A percentile compares a stretch with the other conserved stretches of the same genome.
Conservation (phyloP, 2,888 invertebrate genomes). For the Ennomos fuscantarius region DNA sequence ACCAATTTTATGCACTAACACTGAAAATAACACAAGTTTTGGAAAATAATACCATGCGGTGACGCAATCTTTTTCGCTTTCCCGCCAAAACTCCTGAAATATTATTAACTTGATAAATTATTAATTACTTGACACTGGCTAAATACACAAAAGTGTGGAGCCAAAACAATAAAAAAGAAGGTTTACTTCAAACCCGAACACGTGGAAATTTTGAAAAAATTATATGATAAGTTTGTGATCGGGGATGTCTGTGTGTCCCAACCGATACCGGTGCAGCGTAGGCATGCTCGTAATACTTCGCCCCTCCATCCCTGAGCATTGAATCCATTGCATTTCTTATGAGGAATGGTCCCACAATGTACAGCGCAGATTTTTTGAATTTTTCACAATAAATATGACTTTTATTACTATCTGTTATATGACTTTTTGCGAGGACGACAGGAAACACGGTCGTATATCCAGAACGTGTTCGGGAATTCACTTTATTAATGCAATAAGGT, state of each 20-base stretch:
- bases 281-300: slow-evolving; percentile 21
- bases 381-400: slow-evolving; percentile 31
- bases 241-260: slow-evolving; percentile 13
- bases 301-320: slow-evolving; percentile 22
- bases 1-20: too few species aligned
- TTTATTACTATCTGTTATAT: slow-evolving; percentile 24
- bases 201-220: too few species aligned
- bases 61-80: too few species aligned
- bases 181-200: too few species aligned
- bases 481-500: slow-evolving; percentile 6
- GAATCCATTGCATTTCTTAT: slow-evolving; percentile 33
- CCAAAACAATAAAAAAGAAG: too few species aligned
- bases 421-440: slow-evolving; percentile 20
- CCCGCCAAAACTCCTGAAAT: too few species aligned
- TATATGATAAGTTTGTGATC: too few species aligned
- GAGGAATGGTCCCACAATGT: slow-evolving; percentile 25
- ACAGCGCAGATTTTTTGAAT: slow-evolving; percentile 34
- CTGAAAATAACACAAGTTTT: too few species aligned
- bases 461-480: slow-evolving; percentile 18
- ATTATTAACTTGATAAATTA: too few species aligned
- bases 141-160: too few species aligned
- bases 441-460: slow-evolving; percentile 17
- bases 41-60: too few species aligned
- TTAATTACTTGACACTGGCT: too few species aligned
- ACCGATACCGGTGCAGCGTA: slow-evolving; percentile 6